Percentiles rank a stretch among this genome's conserved stretches.
These are phyloP conservation scores for Oscheius sp. DNA, from an alignment of 2,888 invertebrate genomes.

Conservation along the genomic window DNA sequence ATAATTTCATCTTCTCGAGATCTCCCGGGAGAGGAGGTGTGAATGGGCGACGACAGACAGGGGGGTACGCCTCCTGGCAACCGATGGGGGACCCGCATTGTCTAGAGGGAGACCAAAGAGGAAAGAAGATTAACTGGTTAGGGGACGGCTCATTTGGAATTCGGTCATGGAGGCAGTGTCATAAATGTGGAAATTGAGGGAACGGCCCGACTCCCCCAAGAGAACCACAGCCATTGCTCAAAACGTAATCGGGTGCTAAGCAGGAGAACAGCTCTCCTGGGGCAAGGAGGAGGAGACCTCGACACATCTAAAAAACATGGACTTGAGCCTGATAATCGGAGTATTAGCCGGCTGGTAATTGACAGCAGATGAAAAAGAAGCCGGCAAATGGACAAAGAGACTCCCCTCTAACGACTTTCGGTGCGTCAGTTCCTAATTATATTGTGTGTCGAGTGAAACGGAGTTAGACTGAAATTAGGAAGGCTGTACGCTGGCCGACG, in stretches of 20 bases:
- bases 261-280: not conserved
- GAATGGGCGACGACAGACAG: constrained; percentile 2
- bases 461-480: constrained; percentile 9
- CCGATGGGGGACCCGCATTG: not conserved
- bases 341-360: constrained; percentile 1
- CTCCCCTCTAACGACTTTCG: constrained; percentile 31
- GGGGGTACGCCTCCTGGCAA: constrained; percentile 22
- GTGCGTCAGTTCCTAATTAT: constrained; percentile 22
- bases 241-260: constrained; percentile 33
- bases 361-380: not conserved
- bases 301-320: constrained; percentile 9
- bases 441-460: constrained; percentile 17
- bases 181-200: constrained; percentile 22
- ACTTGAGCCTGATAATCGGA: not conserved
- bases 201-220: not conserved
- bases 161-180: constrained; percentile 9
- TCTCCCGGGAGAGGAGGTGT: constrained; percentile 1
- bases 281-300: not conserved
- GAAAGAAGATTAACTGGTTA: not conserved
- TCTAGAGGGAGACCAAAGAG: not conserved
- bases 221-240: constrained; percentile 9
- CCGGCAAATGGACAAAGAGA: not conserved
- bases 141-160: not conserved
- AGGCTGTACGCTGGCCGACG: not conserved
- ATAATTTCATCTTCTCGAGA: constrained; percentile 24